A percentile compares a stretch with the other conserved stretches of the same genome.
Conservation (phyloP, 2,888 invertebrate species). For the Tetranychus truncatus region DNA sequence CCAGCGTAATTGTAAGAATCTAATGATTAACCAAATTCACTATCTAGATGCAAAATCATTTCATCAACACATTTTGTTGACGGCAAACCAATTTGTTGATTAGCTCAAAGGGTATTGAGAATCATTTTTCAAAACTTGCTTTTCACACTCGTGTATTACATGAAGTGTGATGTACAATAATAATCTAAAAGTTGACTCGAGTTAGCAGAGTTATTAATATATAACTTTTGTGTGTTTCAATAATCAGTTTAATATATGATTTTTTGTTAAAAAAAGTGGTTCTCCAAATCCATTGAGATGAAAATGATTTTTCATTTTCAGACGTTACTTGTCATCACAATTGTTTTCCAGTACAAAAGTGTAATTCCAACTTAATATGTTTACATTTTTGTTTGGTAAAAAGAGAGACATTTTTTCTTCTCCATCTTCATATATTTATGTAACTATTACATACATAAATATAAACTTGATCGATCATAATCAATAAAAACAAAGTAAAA, state of each 20-base stretch:
- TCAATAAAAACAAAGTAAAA: constrained; percentile 28
- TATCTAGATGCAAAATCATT: not conserved
- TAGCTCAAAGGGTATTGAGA: too few species aligned
- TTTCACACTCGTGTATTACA: too few species aligned
- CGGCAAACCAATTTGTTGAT: too few species aligned
- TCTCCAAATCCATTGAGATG: not conserved
- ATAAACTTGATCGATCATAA: constrained; percentile 24
- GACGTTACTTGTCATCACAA: not conserved
- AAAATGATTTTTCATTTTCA: not conserved
- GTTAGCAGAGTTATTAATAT: not conserved
- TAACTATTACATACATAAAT: constrained; percentile 33
- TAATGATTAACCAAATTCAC: too few species aligned
- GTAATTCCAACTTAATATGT: too few species aligned
- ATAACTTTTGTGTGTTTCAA: not conserved
- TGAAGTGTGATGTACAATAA: not conserved
- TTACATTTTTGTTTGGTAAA: not conserved
- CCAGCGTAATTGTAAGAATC: not conserved
- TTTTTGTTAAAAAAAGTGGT: not conserved
- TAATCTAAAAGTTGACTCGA: not conserved
- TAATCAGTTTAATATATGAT: not conserved
- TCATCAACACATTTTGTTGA: not conserved
- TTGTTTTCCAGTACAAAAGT: not conserved
- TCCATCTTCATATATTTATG: constrained; percentile 30
- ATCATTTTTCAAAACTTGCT: too few species aligned
- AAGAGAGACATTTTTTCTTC: not conserved